Percentiles rank a stretch among this genome's conserved stretches.
Conservation (phyloP, 2,113 vertebrate genomes). For the Carassius carassius region DNA sequence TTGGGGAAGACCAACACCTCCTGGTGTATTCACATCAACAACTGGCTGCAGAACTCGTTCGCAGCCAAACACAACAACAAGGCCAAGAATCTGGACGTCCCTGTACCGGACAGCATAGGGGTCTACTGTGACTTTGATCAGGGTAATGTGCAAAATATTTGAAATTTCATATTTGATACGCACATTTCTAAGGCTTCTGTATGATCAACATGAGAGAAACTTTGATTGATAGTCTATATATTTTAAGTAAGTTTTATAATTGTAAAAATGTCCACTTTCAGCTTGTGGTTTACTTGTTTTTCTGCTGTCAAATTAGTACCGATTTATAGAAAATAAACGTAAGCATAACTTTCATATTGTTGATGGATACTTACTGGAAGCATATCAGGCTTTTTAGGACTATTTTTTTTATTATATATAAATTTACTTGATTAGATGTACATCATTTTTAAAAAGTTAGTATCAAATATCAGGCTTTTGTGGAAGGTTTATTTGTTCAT, state of each 20-base stretch:
- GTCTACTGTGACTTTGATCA: constrained; percentile 90
- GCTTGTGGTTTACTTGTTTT: no score
- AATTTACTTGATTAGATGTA: no score
- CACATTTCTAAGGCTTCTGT: background rate
- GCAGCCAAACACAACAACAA: constrained; percentile 94
- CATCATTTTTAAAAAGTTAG: no score
- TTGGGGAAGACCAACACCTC: constrained; percentile 87
- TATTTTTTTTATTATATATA: no score
- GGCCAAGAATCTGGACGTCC: constrained; percentile 82
- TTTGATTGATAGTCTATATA: background rate
- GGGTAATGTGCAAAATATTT: constrained; percentile 71
- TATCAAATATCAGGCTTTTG: no score
- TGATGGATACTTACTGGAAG: no score
- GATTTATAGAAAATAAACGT: no score
- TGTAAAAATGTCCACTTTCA: no score
- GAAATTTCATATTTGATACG: background rate
- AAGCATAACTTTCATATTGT: no score
- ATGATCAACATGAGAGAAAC: background rate
- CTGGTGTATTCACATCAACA: constrained; percentile 92
- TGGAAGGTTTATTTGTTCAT: no score
- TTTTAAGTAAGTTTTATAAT: no score
- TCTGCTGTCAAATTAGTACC: background rate
- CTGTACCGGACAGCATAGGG: constrained; percentile 85
- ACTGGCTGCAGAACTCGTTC: constrained; percentile 90
- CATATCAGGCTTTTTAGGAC: no score